Evolutionary conservation across 2,113 vertebrate genomes (phyloP).

Genomic region (Alouatta palliata): DNA sequence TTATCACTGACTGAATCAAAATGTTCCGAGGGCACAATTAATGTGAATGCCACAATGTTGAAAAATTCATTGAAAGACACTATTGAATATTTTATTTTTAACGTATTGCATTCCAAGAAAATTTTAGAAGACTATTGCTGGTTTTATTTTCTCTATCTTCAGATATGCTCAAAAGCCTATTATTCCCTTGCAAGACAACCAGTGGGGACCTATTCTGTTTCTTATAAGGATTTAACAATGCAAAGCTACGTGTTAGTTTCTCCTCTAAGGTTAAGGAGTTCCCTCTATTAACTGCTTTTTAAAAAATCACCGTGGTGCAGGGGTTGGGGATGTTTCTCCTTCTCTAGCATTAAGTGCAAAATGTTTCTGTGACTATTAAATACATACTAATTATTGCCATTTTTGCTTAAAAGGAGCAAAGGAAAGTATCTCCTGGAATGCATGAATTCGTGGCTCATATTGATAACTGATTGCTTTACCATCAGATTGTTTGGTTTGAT

Average conservation of each 20-base stretch:
- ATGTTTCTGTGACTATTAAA: constrained; percentile 48
- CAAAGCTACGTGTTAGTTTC: constrained; percentile 64
- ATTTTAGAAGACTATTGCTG: constrained; percentile 19
- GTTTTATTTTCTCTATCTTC: constrained; percentile 53
- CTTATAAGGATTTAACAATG: constrained; percentile 46
- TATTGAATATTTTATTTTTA: constrained; percentile 57
- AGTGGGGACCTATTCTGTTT: constrained; percentile 30
- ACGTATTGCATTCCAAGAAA: constrained; percentile 14
- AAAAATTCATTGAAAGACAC: constrained; percentile 36
- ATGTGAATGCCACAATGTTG: constrained; percentile 30
- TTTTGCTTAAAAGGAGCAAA: constrained; percentile 47
- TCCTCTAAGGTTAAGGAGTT: not conserved
- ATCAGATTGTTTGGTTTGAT: constrained; percentile 30
- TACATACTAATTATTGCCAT: constrained; percentile 42
- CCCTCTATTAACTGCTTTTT: not conserved
- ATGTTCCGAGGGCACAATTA: constrained; percentile 32
- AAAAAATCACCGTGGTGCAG: not conserved
- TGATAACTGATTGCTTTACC: constrained; percentile 19
- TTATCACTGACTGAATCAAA: constrained; percentile 42
- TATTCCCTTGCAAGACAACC: constrained; percentile 67
- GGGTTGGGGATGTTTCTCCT: not conserved
- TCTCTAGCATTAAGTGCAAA: constrained; percentile 32
- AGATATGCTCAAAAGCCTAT: constrained; percentile 48
- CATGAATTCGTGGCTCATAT: not conserved
- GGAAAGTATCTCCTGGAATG: constrained; percentile 26